These are phyloP conservation scores for Hippopotamyrus pictus DNA, from an alignment of 2,797 vertebrate species.

Conservation along the genomic window DNA sequence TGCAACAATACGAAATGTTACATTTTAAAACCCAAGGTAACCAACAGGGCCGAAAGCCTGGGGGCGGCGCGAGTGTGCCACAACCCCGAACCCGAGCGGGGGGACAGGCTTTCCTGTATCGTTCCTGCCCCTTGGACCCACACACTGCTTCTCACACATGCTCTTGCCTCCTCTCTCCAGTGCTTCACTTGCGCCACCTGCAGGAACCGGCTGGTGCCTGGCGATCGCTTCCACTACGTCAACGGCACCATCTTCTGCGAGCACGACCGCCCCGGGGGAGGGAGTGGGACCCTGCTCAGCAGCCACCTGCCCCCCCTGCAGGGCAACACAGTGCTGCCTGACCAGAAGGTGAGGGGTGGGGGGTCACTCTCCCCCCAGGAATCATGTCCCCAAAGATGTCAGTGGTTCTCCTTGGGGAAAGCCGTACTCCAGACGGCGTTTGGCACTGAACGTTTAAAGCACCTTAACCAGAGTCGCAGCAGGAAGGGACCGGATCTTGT, in stretches of 20 bases:
- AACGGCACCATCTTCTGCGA: conserved; percentile 76
- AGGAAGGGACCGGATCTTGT: background rate
- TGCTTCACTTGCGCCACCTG: conserved; percentile 79
- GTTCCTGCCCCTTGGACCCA: background rate
- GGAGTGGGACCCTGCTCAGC: conserved; percentile 44
- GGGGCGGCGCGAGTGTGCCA: background rate
- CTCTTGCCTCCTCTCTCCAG: conserved; percentile 36
- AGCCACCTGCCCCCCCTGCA: conserved; percentile 66
- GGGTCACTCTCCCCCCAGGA: background rate
- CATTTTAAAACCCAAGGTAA: background rate
- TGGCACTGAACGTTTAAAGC: background rate
- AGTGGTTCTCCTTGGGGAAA: background rate
- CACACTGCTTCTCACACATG: background rate
- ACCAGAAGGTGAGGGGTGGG: conserved; percentile 65
- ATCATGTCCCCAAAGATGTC: background rate
- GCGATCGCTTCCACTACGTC: conserved; percentile 72
- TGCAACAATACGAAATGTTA: background rate
- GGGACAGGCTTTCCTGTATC: background rate
- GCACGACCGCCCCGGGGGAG: conserved; percentile 64
- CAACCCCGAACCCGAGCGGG: background rate
- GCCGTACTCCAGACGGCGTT: background rate
- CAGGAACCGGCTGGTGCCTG: conserved; percentile 69
- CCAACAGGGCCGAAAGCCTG: background rate
- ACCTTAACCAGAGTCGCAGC: background rate
- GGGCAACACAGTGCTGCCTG: conserved; percentile 62